Evolutionary conservation across 2,113 vertebrate genomes (phyloP), one percentile per base, ranked within the genome.

Genomic region (Mionectes macconnelli): DNA sequence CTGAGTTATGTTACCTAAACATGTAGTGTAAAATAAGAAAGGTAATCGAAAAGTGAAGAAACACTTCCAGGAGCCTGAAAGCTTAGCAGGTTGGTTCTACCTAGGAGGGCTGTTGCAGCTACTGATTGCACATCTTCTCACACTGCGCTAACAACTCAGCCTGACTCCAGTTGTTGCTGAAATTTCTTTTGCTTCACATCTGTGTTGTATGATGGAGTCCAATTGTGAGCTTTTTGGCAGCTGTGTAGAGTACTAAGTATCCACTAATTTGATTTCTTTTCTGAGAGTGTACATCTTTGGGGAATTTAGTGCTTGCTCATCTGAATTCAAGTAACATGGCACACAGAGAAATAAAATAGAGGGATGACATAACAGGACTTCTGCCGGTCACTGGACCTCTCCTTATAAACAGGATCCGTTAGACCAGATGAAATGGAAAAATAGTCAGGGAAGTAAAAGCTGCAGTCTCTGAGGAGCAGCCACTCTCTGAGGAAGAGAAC

Each of bases 161-260:
- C 64, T 69, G 75, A 70, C 79, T 86, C 47, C 89, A 53, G 70
- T 16, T n/a, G 84, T 67, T 83, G 82, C 47, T 4, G 44, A 88
- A 78, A 86, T 72, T 90, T 79, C 75, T 88, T 91, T 84, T 75
- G 52, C 70, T 90, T 77, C 72, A 80, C 68, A 76, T 77, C 80
- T 94, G 84, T 90, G 73, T 84, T 77, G 24, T 16, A 27, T 14
- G 67, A 96, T 28, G 21, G 77, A 78, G 64, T 69, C 84, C 80
- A 93, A 50, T 53, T 59, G 72, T 62, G 75, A 94, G 82, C 22
- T 52, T 82, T 91, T 64, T 94, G 93, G 93, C 87, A 91, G 87
- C 55, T 94, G 37, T 47, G 64, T 44, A 49, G 77, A 60, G 55
- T 87, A 72, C 81, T 93, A 88, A 94, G 87, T 64, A 90, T 67